Percentiles rank a stretch among this genome's conserved stretches.
These are phyloP conservation scores for Oncorhynchus masou DNA, from an alignment of 2,113 vertebrate genomes.

Conservation along the genomic window DNA sequence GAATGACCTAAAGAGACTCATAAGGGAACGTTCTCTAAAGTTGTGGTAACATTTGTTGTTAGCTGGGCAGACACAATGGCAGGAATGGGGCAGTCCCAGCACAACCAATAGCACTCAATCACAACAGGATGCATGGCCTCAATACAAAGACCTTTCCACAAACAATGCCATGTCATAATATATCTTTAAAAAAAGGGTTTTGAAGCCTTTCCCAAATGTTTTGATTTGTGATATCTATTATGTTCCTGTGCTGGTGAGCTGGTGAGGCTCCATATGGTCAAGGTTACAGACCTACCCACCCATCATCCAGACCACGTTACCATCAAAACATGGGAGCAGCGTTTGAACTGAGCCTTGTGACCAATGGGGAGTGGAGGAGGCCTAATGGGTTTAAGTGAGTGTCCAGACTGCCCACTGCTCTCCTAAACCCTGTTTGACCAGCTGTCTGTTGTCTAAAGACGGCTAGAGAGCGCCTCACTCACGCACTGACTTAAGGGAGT, in stretches of 20 bases:
- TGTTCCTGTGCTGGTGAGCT: neutral
- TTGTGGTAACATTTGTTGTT: too few species aligned
- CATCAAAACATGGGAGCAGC: constrained; percentile 49
- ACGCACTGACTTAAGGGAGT: constrained; percentile 46
- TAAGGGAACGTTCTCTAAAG: too few species aligned
- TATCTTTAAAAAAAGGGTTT: too few species aligned
- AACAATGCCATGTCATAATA: too few species aligned
- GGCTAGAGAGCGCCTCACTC: constrained; percentile 46
- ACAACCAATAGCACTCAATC: neutral
- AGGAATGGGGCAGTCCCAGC: neutral
- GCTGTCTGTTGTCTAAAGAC: constrained; percentile 65
- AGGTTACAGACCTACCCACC: neutral
- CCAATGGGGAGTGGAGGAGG: constrained; percentile 47
- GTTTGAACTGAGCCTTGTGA: constrained; percentile 50
- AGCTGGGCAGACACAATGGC: too few species aligned
- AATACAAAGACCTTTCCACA: too few species aligned
- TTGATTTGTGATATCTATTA: neutral
- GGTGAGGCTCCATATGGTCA: neutral
- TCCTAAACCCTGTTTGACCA: constrained; percentile 74
- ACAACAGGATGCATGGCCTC: too few species aligned
- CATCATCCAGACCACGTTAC: constrained; percentile 22
- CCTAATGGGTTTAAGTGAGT: constrained; percentile 69
- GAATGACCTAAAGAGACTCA: too few species aligned
- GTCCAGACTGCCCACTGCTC: constrained; percentile 65
- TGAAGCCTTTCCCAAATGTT: neutral